Evolutionary conservation across 1,140 invertebrate species (phyloP), one percentile per base, ranked within the genome.

Genomic region (Pomacea maculata): DNA sequence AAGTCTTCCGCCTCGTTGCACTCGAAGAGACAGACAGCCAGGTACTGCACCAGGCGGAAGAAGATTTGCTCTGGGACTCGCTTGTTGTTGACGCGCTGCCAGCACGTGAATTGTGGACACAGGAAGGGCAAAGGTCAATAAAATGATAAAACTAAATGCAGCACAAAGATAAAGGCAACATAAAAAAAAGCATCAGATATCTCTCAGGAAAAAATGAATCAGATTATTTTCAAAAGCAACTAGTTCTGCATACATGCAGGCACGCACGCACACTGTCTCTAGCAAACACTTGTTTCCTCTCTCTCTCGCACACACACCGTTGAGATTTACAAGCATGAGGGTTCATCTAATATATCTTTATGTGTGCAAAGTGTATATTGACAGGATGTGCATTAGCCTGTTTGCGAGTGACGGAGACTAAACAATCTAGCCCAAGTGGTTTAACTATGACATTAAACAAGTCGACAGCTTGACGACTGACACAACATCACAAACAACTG

Each of bases 1-100:
- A 94, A 96, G 87, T 96, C 95, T 84, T 96, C 95, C 8, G 94
- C 94, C 86, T 95, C 95, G 80, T 94, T 92, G 83, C 95, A 96
- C 90, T 96, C 95, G 87, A 96, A 96, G 65, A 96, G 90, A 19
- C 95, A 93, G 17, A 95, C 93, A 8, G 95, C 94, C 88, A 95
- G 95, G 89, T 95, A 94, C 89, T 96, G 95, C 11, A 95, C 94
- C 80, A 96, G 90, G 1, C 94, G 94, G 89, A 95, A 95, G 87
- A 96, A 96, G n/a, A 95, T 95, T 29, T 93, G 92, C 85, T 95
- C 95, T 57, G 93, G 92, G 3, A 96, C 94, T 79, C 93, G 92
- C 85, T 94, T 94, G 63, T 93, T 93, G 79, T 94, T 93, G 70
- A 93, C 94, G 80, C 95, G 92, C 91, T 93, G 86, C 45, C 2